Conservation (phyloP, 1,140 invertebrate species). For the Plodia interpunctella region DNA sequence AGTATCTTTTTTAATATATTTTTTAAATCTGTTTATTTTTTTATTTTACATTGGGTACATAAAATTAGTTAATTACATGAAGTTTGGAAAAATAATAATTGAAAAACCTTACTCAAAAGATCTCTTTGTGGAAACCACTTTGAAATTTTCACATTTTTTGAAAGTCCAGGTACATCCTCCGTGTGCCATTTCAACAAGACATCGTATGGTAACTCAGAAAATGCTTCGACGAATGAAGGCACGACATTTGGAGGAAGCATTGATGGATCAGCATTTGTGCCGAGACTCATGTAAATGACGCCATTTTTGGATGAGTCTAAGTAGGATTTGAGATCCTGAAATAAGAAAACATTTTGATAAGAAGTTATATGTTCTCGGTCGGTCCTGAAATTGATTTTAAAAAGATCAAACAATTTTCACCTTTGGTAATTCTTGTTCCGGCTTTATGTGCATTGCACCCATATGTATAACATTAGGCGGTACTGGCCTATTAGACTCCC, state of each 20-base stretch:
- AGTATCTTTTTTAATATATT: too few species aligned
- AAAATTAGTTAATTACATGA: too few species aligned
- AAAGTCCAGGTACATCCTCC: slow-evolving; percentile 32
- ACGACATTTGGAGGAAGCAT: slow-evolving; percentile 55
- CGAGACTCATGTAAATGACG: slow-evolving; percentile 72
- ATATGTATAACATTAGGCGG: slow-evolving; percentile 71
- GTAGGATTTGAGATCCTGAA: slow-evolving; percentile 34
- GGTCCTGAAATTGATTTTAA: background rate
- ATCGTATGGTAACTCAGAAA: slow-evolving; percentile 63
- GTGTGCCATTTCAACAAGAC: slow-evolving; percentile 76
- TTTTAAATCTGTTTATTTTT: too few species aligned
- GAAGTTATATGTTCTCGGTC: too few species aligned
- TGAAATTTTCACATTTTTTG: slow-evolving; percentile 47
- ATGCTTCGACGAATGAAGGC: slow-evolving; percentile 54
- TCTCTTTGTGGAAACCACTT: slow-evolving; percentile 78
- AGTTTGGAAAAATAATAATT: too few species aligned
- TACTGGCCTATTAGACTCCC: slow-evolving; percentile 63
- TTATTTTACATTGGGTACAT: too few species aligned
- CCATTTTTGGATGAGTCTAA: slow-evolving; percentile 32
- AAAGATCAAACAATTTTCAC: too few species aligned
- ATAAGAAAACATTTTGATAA: slow-evolving; percentile 3
- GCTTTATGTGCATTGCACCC: slow-evolving; percentile 70
- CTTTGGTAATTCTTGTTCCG: slow-evolving; percentile 45
- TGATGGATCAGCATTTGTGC: slow-evolving; percentile 66
- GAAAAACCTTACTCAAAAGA: slow-evolving; percentile 58